Evolutionary conservation across 2,113 vertebrate species (phyloP), one percentile per base, ranked within the genome.

Genomic region (Plecotus auritus): DNA sequence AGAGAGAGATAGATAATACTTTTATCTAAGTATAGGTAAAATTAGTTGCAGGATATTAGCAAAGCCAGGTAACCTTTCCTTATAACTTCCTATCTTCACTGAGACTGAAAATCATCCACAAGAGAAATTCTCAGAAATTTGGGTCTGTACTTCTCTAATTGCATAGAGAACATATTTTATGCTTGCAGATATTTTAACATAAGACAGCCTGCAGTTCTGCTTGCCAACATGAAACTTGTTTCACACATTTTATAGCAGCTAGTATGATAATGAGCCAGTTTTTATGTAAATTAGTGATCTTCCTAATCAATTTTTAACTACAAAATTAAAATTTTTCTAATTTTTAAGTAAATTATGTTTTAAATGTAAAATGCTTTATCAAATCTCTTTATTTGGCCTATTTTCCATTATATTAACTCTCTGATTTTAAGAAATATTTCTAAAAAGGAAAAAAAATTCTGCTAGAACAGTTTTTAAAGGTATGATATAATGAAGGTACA

Each of bases 141-240:
- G 20, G 74, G 28, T 67, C 92, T 95, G 54, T 69, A 74, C 76
- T 95, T 95, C 45, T 76, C 72, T 82, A 89, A 90, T 54, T 95
- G 87, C 85, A 78, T 16, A 66, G 89, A 66, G 89, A 78, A 95
- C 35, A 95, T 91, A 56, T 94, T 93, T 95, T 35, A 56, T 90
- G 86, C 76, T 28, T 93, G 87, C 32, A 96, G 97, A 97, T 97
- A 61, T 91, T 96, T 95, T 97, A 95, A 89, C 35, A 97, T 45
- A 54, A 91, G 76, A 94, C 94, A 97, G 96, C 37, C 77, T 47
- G 74, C 18, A 26, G 30, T 82, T 94, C 61, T 95, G 87, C 85
- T 13, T 98, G 92, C 82, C 95, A 97, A 78, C 82, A 80, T 86
- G 61, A 97, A 95, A 47, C 37, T 95, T 45, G 67, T 47, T 93